Conservation (phyloP, 2,888 invertebrate species). For the Morinoia aosen region DNA sequence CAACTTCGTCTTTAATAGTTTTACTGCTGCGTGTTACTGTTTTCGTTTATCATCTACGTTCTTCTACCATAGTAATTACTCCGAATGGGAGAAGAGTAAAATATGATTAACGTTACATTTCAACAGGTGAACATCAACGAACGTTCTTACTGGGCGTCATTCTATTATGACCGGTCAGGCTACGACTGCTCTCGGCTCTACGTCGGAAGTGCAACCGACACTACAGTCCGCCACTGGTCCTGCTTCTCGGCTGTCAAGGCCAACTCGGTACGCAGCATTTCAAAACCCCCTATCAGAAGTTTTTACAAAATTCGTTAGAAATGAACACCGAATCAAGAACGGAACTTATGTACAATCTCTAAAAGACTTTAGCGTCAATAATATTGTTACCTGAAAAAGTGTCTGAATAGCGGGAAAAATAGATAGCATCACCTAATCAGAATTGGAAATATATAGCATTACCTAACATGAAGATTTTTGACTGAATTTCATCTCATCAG, state of each 20-base stretch:
- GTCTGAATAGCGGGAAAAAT: no score
- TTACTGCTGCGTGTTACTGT: not conserved
- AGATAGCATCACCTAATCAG: no score
- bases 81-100: not conserved
- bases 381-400: no score
- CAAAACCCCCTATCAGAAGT: not conserved
- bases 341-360: not conserved
- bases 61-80: not conserved
- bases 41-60: not conserved
- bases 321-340: not conserved
- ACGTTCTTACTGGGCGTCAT: conserved; percentile 73
- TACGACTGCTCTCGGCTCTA: conserved; percentile 71
- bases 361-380: no score
- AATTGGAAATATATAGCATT: not conserved
- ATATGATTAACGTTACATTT: not conserved
- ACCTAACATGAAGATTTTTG: not conserved
- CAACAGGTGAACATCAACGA: conserved; percentile 68
- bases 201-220: conserved; percentile 73
- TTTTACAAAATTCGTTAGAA: not conserved
- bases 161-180: conserved; percentile 69
- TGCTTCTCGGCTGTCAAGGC: conserved; percentile 70
- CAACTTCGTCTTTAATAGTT: not conserved
- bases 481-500: not conserved
- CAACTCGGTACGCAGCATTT: not conserved
- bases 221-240: conserved; percentile 73